These are phyloP conservation scores for Pollenia labialis DNA, from an alignment of 2,888 invertebrate species.

Conservation along the genomic window DNA sequence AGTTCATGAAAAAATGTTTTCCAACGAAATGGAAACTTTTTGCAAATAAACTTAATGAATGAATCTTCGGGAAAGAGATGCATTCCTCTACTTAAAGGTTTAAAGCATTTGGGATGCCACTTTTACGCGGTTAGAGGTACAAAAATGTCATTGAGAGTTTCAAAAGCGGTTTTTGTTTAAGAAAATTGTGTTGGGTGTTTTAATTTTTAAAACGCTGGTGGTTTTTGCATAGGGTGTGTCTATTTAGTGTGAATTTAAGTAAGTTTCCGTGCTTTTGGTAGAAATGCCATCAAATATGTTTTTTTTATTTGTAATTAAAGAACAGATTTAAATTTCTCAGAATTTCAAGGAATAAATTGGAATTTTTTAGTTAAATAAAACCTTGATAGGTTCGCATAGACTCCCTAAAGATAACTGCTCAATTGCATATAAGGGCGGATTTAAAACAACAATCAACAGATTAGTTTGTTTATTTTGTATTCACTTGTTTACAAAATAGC, in stretches of 20 bases:
- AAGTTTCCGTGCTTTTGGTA: too few species aligned
- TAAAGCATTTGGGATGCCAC: conserved; percentile 23
- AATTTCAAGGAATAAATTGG: too few species aligned
- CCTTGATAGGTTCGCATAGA: too few species aligned
- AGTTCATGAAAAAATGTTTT: conserved; percentile 8
- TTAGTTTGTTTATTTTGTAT: too few species aligned
- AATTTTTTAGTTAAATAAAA: too few species aligned
- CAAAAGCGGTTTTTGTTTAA: conserved; percentile 21
- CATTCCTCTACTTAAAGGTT: neutral
- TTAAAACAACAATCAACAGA: too few species aligned
- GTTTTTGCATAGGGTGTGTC: neutral
- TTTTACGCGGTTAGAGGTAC: neutral
- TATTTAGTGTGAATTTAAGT: neutral
- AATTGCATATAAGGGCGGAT: too few species aligned
- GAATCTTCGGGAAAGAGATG: conserved; percentile 7
- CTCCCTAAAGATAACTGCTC: too few species aligned
- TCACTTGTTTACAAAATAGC: too few species aligned
- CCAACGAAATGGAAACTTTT: conserved; percentile 31
- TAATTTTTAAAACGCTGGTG: conserved; percentile 25
- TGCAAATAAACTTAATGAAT: conserved; percentile 49
- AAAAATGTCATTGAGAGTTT: neutral
- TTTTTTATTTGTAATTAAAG: too few species aligned
- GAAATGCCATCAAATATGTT: too few species aligned
- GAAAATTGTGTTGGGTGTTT: conserved; percentile 25
- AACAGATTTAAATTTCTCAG: too few species aligned